Base-by-base conservation (phyloP, 2,888 invertebrate species). In the Drosophila seclusa region DNA sequence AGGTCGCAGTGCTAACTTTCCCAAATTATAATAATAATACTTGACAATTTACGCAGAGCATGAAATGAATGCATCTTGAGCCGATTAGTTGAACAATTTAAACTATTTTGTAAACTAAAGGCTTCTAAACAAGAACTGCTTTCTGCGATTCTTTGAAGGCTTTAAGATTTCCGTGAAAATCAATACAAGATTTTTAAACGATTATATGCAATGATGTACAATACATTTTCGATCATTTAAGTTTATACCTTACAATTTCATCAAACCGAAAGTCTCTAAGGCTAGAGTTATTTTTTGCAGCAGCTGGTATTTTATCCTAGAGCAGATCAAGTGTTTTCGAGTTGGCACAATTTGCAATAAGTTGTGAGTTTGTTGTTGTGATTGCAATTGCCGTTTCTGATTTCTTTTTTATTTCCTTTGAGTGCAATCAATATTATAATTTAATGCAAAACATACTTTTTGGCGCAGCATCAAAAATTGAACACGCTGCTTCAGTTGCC, bases 391-490 rank as follows among this genome's bases (percentile, higher is more conserved):
- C 61, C 48, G 52, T 68, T 54, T 68, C 31, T 21, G 21, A 21
- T 45, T 24, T 34, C 29, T 52, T 57, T 38, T 53, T 58, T 29
- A n/a, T 40, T 38, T 16, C 77, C 61, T 75, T 83, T 79, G 82
- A 83, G 67, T 31, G 72, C 64, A 85, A 87, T 85, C 85, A 85
- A 83, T 87, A 78, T 72, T 72, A 64, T 67, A 75, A 79, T 82
- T 76, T 81, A 74, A 78, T 73, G 76, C 83, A 61, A 80, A 76
- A 62, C 76, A 78, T 77, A 72, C 62, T 80, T 83, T 85, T 87
- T 88, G 90, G 88, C 85, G 66, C 72, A 62, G 80, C 78, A 80
- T 80, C 89, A 83, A 83, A 68, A 75, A 78, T 73, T 78, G 74
- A 73, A 76, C 52, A 42, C 36, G 50, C 50, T 27, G n/a, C 54